Evolutionary conservation across 2,113 vertebrate species (phyloP), one percentile per base, ranked within the genome.

Genomic region (Rhinoptilus africanus): DNA sequence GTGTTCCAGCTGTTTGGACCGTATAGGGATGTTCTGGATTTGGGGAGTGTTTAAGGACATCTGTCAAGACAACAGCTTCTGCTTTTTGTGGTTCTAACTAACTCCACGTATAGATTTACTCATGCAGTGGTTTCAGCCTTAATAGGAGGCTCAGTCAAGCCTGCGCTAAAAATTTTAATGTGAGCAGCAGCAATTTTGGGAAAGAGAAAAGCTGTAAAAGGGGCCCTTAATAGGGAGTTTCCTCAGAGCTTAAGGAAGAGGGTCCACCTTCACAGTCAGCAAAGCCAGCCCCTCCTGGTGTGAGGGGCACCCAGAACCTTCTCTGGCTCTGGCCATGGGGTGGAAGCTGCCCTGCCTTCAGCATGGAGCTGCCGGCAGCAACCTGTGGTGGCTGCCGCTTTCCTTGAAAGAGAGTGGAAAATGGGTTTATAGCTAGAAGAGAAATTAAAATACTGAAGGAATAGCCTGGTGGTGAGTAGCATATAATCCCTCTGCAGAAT

Each of bases 401-500:
- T 77, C 76, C 77, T 72, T 88, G 80, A 57, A 56, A 86, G 63
- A 83, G 56, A 56, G 75, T 48, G 73, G 84, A 89, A 88, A 94
- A 92, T 53, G 50, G 80, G 54, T 57, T 96, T 91, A 84, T 14
- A 48, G 68, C 68, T 77, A 43, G 84, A 86, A 84, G 64, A 54
- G 45, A 74, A 95, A 91, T 50, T 76, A 73, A 90, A 93, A 80
- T 53, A 74, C 64, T 74, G 64, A 87, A 89, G 81, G 73, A 71
- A 71, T 48, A 79, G 37, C 37, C 53, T 47, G 75, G 21, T 39
- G 37, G 79, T 74, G 68, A 88, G 64, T 24, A 80, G 79, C 43
- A 14, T 20, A 20, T 84, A 93, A 95, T 91, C 68, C 51, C 50
- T 75, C 92, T 37, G 71, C 41, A 88, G 76, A 94, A 91, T 27